Conservation (phyloP, 2,888 invertebrate genomes). For the Julus scandinavius region DNA sequence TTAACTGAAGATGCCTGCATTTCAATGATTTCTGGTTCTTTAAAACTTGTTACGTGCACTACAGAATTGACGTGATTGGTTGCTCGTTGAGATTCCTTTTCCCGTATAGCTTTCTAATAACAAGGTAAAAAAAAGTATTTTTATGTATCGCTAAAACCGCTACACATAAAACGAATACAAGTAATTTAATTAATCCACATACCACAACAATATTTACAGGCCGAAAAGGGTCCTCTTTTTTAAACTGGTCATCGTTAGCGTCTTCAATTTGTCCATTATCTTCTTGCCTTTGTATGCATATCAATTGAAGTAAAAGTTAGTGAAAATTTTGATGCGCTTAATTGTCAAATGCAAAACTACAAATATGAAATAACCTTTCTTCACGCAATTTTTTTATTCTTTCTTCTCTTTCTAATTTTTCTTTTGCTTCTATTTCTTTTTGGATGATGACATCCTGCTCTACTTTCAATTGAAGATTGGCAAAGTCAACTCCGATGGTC, state of each 20-base stretch:
- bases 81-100: conserved; percentile 18
- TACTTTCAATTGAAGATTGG: conserved; percentile 74
- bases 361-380: conserved; percentile 53
- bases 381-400: conserved; percentile 63
- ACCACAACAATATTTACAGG: conserved; percentile 50
- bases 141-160: neutral
- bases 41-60: neutral
- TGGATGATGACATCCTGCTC: conserved; percentile 72
- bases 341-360: neutral
- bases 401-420: conserved; percentile 68
- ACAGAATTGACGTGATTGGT: neutral
- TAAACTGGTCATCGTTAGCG: neutral
- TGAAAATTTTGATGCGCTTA: neutral
- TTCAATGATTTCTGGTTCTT: neutral
- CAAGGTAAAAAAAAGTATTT: neutral
- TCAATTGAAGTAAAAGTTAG: neutral
- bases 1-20: neutral
- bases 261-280: conserved; percentile 7
- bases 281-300: conserved; percentile 26
- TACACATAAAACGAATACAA: neutral
- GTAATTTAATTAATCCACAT: neutral
- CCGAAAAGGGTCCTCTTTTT: conserved; percentile 49
- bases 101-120: neutral
- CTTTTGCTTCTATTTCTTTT: conserved; percentile 67
- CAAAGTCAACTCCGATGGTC: conserved; percentile 76